Evolutionary conservation across 2,888 invertebrate genomes (phyloP).

Genomic region (Sabatieria punctata): DNA sequence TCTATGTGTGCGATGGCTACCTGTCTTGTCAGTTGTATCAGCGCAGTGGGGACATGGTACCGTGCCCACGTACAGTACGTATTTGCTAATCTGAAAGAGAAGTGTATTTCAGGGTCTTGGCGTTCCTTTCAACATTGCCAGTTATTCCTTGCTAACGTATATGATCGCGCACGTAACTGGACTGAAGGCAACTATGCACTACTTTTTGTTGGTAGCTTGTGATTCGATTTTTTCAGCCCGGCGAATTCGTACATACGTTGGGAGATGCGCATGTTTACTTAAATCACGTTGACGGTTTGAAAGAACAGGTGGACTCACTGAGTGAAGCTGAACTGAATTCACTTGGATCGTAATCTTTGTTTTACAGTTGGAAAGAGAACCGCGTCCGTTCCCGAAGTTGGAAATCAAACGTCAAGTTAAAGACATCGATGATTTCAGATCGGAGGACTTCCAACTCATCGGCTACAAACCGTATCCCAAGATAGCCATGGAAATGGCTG

Average conservation of each 20-base stretch:
- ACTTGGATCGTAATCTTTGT: not conserved
- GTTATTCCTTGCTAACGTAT: constrained; percentile 75
- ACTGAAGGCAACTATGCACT: constrained; percentile 47
- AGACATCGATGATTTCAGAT: constrained; percentile 64
- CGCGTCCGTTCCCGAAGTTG: constrained; percentile 53
- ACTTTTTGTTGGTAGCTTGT: too few species aligned
- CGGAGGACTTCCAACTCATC: constrained; percentile 65
- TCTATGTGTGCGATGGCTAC: constrained; percentile 63
- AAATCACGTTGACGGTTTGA: constrained; percentile 67
- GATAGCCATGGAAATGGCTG: constrained; percentile 82
- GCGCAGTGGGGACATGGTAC: constrained; percentile 86
- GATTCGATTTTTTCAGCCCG: constrained; percentile 53
- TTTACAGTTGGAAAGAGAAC: constrained; percentile 48
- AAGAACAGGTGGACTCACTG: constrained; percentile 46
- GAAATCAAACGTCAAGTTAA: constrained; percentile 50
- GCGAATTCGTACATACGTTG: constrained; percentile 79
- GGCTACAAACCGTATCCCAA: constrained; percentile 72
- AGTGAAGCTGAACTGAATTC: not conserved
- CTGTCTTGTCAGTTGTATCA: constrained; percentile 84
- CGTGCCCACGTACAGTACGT: not conserved
- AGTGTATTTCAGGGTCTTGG: constrained; percentile 46
- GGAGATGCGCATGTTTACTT: constrained; percentile 88
- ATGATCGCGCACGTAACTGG: constrained; percentile 92
- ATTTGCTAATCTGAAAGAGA: not conserved
- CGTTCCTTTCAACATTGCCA: constrained; percentile 96